Evolutionary conservation across 37 sponge, comb jelly and placozoan species (phyloP).

Genomic region (Corticium candelabrum): DNA sequence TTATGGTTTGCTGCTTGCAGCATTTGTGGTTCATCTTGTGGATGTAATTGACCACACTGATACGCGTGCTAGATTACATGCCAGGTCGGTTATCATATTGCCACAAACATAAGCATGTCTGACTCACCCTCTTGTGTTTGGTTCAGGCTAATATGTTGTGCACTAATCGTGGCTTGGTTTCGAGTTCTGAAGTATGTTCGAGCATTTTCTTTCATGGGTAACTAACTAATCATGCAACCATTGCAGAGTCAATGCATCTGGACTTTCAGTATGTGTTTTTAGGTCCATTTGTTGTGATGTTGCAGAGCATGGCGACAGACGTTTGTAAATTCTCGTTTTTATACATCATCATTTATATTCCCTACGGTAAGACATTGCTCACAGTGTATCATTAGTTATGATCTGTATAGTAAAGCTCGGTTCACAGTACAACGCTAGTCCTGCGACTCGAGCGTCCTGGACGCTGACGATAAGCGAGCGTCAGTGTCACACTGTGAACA

Average conservation of each 20-base stretch:
- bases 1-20: constrained; percentile 1
- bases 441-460: too few relatives aligned
- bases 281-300: constrained; percentile 41
- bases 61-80: background rate
- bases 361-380: constrained; percentile 20
- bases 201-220: constrained; percentile 6
- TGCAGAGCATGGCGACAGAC: constrained; percentile 23
- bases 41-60: constrained; percentile 20
- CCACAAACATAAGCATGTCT: background rate
- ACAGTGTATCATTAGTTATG: too few relatives aligned
- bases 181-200: constrained; percentile 29
- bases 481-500: too few relatives aligned
- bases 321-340: constrained; percentile 25
- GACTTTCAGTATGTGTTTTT: background rate
- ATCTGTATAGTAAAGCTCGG: too few relatives aligned
- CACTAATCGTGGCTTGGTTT: constrained; percentile 35
- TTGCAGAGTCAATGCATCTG: too few relatives aligned
- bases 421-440: background rate
- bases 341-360: constrained; percentile 27
- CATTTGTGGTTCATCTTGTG: constrained; percentile 18
- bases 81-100: background rate
- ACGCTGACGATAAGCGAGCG: too few relatives aligned
- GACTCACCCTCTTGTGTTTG: too few relatives aligned
- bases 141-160: constrained; percentile 22
- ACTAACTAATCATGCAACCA: background rate